These are phyloP conservation scores for Cosmopolites sordidus DNA, from an alignment of 2,888 invertebrate species.

Conservation along the genomic window DNA sequence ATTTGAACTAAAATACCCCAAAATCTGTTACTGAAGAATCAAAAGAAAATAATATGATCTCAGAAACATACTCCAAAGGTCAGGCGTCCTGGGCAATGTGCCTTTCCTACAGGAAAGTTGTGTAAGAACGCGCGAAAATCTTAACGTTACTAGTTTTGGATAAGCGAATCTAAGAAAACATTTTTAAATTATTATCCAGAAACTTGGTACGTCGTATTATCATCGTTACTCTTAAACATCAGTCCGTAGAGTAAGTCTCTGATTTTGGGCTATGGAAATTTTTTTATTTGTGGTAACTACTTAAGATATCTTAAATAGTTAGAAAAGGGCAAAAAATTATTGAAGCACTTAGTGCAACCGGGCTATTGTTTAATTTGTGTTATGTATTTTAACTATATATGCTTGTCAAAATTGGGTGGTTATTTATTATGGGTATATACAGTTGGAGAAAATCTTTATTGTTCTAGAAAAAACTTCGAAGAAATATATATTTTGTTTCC, in stretches of 20 bases:
- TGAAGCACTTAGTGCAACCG: slow-evolving; percentile 52
- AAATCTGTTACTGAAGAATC: slow-evolving; percentile 29
- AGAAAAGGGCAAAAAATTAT: slow-evolving; percentile 45
- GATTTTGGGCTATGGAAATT: slow-evolving; percentile 49
- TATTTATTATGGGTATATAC: background rate
- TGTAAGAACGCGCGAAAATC: no score
- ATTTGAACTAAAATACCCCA: slow-evolving; percentile 4
- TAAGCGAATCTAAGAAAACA: no score
- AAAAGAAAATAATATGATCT: slow-evolving; percentile 28
- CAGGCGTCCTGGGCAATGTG: slow-evolving; percentile 12
- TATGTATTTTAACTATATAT: slow-evolving; percentile 36
- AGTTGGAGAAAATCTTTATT: no score
- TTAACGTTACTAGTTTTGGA: no score
- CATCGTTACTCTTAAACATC: no score
- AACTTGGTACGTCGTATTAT: no score
- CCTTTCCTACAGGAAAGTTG: slow-evolving; percentile 1
- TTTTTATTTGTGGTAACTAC: slow-evolving; percentile 41
- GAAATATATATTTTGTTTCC: no score
- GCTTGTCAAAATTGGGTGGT: slow-evolving; percentile 20
- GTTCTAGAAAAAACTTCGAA: no score
- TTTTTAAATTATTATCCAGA: no score
- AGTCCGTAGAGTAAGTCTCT: slow-evolving; percentile 28
- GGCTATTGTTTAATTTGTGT: slow-evolving; percentile 47
- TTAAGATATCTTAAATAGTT: slow-evolving; percentile 32
- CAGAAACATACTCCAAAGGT: slow-evolving; percentile 16